Evolutionary conservation across 2,888 invertebrate species (phyloP), one percentile per base, ranked within the genome.

Genomic region (Liodrosophila aerea): DNA sequence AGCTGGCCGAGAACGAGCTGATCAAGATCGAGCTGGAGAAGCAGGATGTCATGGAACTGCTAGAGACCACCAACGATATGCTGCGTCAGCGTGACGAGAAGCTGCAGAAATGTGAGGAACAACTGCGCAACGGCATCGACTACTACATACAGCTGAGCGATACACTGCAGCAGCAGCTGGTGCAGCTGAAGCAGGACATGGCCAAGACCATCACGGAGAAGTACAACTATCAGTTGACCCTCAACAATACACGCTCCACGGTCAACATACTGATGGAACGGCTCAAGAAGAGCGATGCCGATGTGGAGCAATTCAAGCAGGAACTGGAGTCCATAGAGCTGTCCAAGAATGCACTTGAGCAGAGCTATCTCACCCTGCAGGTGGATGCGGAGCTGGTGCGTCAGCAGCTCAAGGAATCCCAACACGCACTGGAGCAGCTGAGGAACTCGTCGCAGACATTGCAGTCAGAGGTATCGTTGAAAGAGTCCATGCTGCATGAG

Each of bases 21-120:
- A 92, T 92, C 40, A 90, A 92, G 66, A 89, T 91, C 64, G 92
- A 92, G 76, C 62, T 91, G 16, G 92, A 92, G 73, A 92, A 92
- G 60, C 92, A 91, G 67, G 88, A 90, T 54, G 87, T 91, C 0
- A 88, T 90, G 87, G 83, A 86, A 4, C 61, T 90, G 49, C 83
- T 90, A 13, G 89, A 89, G 73, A 89, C 83, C 58, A 89, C 90
- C 13, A 89, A 90, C 43, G 90, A 90, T 40, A 88, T 90, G 88
- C 66, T 90, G 40, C 87, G 88, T 0, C 89, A 89, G 39, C 88
- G 89, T 4, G 90, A 90, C 31, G 88, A 89, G 33, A 88, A 88
- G 64, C 85, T 90, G 12, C 87, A 89, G 52, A 89, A 87, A 52
- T 87, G 90, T 44, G 89, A 90, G 69, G 87, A 87, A 15, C 88